phyloP scores from a whole-genome alignment of 2,113 vertebrate genomes.

The Hydropotes inermis region DNA sequence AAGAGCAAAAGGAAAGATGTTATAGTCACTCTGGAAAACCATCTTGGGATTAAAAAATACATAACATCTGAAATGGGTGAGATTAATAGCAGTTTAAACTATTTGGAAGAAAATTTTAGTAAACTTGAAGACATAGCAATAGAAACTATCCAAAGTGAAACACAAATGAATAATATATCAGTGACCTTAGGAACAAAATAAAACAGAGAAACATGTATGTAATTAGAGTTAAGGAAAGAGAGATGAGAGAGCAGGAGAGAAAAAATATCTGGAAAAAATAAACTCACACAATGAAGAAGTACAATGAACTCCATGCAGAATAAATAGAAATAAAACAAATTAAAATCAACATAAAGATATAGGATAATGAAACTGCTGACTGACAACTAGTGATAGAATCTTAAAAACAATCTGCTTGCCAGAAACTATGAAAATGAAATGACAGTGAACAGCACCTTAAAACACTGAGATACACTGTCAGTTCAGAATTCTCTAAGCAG shows the following conservation, averaged over 20 bases:
- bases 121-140: neutral
- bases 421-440: neutral
- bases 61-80: neutral
- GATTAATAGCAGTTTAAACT: neutral
- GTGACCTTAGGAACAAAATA: neutral
- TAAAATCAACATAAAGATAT: neutral
- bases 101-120: neutral
- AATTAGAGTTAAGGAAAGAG: neutral
- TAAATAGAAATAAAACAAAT: neutral
- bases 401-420: neutral
- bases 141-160: neutral
- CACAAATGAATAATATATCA: neutral
- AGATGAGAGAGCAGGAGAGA: neutral
- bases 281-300: neutral
- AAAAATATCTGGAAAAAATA: neutral
- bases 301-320: neutral
- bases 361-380: neutral
- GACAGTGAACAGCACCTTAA: neutral
- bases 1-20: neutral
- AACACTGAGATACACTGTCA: neutral
- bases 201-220: neutral
- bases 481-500: neutral
- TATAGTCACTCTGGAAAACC: neutral
- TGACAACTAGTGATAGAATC: neutral
- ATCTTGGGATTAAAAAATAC: neutral